These are phyloP conservation scores for Aquatica leii DNA, from an alignment of 2,888 invertebrate species.

Conservation along the genomic window DNA sequence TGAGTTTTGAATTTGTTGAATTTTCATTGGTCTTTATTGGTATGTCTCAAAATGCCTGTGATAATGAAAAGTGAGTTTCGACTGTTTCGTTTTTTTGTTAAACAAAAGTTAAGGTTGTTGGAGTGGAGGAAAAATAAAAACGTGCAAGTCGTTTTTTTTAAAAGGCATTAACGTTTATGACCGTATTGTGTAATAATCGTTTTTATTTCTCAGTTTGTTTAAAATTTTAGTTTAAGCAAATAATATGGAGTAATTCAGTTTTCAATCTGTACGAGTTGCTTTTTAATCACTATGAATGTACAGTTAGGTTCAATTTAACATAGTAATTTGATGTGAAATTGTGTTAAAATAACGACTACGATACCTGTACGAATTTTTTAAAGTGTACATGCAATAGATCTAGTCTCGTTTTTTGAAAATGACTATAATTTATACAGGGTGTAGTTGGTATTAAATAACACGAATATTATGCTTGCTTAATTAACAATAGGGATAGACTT, in stretches of 20 bases:
- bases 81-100: slow-evolving; percentile 22
- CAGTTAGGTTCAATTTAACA: slow-evolving; percentile 13
- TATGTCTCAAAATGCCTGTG: slow-evolving; percentile 58
- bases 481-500: slow-evolving; percentile 21
- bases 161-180: too few relatives aligned
- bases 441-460: slow-evolving; percentile 15
- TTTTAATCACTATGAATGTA: slow-evolving; percentile 10
- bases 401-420: slow-evolving; percentile 1
- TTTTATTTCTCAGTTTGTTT: too few relatives aligned
- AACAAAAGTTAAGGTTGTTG: slow-evolving; percentile 20
- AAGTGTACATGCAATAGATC: slow-evolving; percentile 7
- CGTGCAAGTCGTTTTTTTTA: too few relatives aligned
- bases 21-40: slow-evolving; percentile 40
- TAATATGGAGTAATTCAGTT: slow-evolving; percentile 9
- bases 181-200: too few relatives aligned
- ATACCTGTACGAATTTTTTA: slow-evolving; percentile 14
- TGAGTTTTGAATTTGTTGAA: slow-evolving; percentile 28
- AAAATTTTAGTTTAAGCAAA: slow-evolving; percentile 2
- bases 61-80: slow-evolving; percentile 48
- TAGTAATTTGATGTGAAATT: slow-evolving; percentile 24
- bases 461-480: slow-evolving; percentile 26
- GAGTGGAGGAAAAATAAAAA: not conserved
- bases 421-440: slow-evolving; percentile 14
- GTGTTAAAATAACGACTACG: slow-evolving; percentile 24
- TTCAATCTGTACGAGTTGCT: slow-evolving; percentile 1